Percentiles rank a stretch among this genome's conserved stretches.
Evolutionary conservation across 2,113 vertebrate genomes (phyloP).

Genomic region (Protobothrops mucrosquamatus): DNA sequence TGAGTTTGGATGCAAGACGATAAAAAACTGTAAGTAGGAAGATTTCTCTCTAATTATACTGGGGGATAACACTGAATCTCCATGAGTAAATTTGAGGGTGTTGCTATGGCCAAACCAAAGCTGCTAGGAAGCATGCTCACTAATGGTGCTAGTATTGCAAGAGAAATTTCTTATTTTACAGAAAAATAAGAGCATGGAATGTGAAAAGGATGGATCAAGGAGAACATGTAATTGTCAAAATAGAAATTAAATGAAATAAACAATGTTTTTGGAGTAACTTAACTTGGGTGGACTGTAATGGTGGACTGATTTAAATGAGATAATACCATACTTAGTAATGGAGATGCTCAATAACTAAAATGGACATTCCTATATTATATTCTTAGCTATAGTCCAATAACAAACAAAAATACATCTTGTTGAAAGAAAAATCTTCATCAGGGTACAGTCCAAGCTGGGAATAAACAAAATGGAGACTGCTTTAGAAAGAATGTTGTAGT

Average conservation of each 20-base stretch:
- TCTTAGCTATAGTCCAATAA: neutral
- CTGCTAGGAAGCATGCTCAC: neutral
- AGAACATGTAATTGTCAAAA: neutral
- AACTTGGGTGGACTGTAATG: neutral
- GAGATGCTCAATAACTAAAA: neutral
- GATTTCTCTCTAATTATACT: neutral
- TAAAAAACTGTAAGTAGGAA: neutral
- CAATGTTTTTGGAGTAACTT: neutral
- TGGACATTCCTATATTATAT: neutral
- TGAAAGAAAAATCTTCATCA: too few species aligned
- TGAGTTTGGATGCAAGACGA: neutral
- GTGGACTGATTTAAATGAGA: neutral
- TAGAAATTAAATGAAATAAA: neutral
- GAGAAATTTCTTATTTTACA: neutral
- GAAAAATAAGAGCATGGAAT: neutral
- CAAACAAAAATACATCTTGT: neutral
- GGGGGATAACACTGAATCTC: too few species aligned
- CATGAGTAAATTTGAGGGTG: neutral
- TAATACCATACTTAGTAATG: neutral
- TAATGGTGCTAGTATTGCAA: neutral
- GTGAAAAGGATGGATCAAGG: neutral
- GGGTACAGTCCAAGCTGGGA: too few species aligned
- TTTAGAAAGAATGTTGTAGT: too few species aligned
- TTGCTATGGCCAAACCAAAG: neutral
- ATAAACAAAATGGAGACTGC: too few species aligned